Evolutionary conservation across 2,797 vertebrate genomes (phyloP).

Genomic region (Tapera naevia): DNA sequence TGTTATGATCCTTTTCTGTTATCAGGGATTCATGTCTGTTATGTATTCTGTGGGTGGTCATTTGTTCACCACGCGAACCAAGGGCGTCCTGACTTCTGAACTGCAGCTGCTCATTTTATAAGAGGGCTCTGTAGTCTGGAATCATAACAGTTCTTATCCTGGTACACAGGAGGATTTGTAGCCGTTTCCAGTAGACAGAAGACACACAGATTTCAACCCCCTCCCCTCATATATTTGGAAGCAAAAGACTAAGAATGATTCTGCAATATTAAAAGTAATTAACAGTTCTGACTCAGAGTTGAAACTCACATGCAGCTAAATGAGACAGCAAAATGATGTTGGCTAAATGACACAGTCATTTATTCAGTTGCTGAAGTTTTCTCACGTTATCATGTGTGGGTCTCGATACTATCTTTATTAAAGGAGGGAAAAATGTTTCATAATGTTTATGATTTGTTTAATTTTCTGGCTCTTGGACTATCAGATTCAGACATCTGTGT

Average conservation of each 20-base stretch:
- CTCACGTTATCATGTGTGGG: neutral
- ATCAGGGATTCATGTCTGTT: neutral
- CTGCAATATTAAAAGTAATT: neutral
- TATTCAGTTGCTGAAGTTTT: neutral
- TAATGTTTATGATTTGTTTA: neutral
- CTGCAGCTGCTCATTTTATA: neutral
- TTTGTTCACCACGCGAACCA: neutral
- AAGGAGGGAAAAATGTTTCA: neutral
- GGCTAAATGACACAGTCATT: neutral
- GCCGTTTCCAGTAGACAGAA: neutral
- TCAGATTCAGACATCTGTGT: neutral
- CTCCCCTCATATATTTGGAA: neutral
- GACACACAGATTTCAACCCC: neutral
- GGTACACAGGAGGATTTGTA: neutral
- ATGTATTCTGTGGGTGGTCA: neutral
- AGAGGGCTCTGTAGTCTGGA: neutral
- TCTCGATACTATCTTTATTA: neutral
- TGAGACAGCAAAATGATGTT: constrained; percentile 6
- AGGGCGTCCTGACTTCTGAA: neutral
- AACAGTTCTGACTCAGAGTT: constrained; percentile 18
- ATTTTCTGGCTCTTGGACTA: neutral
- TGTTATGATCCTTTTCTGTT: neutral
- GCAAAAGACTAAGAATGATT: neutral
- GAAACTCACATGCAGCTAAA: neutral
- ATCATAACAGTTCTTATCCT: neutral